A percentile compares a stretch with the other conserved stretches of the same genome.
phyloP scores from a whole-genome alignment of 1,140 invertebrate genomes.

The Eueides isabella region DNA sequence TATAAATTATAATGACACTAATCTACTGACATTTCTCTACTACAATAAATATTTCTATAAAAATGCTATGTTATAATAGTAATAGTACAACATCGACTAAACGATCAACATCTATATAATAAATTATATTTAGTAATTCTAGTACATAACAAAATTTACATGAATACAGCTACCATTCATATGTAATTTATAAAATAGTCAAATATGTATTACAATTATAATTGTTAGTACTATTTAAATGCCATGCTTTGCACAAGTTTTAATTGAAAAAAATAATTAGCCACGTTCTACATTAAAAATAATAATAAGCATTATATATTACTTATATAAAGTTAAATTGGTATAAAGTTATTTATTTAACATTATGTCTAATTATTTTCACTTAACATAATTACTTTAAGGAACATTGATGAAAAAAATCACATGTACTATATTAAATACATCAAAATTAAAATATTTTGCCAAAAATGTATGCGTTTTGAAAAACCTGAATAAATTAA shows the following conservation, averaged over 20 bases:
- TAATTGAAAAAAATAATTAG: background rate
- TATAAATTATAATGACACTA: constrained; percentile 16
- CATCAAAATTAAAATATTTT: background rate
- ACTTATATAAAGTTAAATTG: background rate
- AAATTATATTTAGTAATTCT: background rate
- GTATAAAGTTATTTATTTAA: background rate
- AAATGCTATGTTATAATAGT: constrained; percentile 21
- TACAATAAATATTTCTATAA: constrained; percentile 30
- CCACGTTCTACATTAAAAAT: background rate
- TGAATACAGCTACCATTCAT: background rate
- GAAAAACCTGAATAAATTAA: background rate
- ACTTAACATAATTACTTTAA: no score
- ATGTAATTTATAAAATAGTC: background rate
- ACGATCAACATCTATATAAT: background rate
- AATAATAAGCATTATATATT: background rate
- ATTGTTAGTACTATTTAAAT: background rate
- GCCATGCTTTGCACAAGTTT: background rate
- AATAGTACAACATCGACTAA: constrained; percentile 7
- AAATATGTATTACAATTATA: no score
- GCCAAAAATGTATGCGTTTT: background rate
- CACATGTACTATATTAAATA: background rate
- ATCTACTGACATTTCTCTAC: constrained; percentile 24
- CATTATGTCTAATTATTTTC: no score
- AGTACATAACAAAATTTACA: background rate
- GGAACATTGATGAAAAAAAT: constrained; percentile 10